Percentiles rank a stretch among this genome's conserved stretches.
Conservation (phyloP, 2,797 vertebrate species). For the Lepilemur ruficaudatus region DNA sequence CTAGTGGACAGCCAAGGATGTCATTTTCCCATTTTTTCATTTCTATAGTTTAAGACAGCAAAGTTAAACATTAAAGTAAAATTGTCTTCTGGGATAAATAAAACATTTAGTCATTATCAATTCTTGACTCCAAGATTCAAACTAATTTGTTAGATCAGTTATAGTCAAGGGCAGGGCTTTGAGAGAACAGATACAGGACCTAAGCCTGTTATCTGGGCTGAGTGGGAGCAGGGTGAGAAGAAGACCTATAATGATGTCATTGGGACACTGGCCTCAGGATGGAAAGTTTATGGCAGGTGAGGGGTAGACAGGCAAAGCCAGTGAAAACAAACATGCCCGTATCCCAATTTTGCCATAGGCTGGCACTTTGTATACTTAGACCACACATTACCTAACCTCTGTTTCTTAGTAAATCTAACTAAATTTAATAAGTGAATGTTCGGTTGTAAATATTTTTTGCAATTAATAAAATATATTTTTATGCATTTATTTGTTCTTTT, state of each 20-base stretch:
- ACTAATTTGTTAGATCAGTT: neutral
- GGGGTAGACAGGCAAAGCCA: neutral
- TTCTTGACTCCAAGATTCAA: neutral
- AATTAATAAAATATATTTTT: neutral
- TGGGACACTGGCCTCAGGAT: neutral
- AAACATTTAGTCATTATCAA: neutral
- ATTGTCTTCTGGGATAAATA: neutral
- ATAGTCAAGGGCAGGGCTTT: neutral
- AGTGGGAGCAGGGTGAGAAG: neutral
- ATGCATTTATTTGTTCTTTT: neutral
- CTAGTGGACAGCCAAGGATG: neutral
- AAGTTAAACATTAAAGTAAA: slow-evolving; percentile 39
- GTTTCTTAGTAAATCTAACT: neutral
- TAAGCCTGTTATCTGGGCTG: neutral
- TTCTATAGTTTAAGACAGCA: neutral
- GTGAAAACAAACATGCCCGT: neutral
- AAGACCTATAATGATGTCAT: neutral
- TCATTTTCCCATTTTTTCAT: neutral
- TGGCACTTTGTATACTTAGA: neutral
- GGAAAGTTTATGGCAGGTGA: neutral
- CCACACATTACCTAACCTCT: neutral
- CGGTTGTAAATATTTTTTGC: neutral
- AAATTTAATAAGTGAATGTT: neutral
- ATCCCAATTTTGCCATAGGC: neutral
- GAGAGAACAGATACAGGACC: neutral